These are phyloP conservation scores for Frieseomelitta varia DNA, from an alignment of 1,140 invertebrate species.

Conservation along the genomic window DNA sequence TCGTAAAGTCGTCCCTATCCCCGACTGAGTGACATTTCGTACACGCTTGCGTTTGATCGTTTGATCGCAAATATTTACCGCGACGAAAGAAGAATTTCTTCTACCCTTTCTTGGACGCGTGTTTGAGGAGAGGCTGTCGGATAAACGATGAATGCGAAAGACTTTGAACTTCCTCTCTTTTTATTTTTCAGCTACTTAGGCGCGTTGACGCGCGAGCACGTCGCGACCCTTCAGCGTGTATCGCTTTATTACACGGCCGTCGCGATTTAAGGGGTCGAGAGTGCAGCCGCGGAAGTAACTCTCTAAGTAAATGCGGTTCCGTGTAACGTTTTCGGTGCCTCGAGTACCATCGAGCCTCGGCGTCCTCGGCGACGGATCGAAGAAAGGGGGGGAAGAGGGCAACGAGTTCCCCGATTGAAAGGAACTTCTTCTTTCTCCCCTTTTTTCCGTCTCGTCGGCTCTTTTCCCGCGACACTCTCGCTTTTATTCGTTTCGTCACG, in stretches of 20 bases:
- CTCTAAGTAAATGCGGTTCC: constrained; percentile 25
- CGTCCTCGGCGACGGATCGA: neutral
- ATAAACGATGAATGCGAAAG: neutral
- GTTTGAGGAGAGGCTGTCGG: neutral
- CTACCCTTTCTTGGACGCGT: neutral
- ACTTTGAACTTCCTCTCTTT: neutral
- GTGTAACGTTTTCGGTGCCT: neutral
- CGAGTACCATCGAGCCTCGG: constrained; percentile 10
- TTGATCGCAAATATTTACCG: neutral
- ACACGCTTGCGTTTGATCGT: neutral
- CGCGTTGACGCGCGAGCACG: constrained; percentile 29
- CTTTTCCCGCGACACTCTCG: neutral
- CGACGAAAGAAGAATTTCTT: neutral
- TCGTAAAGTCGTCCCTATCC: too few relatives aligned
- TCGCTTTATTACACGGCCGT: constrained; percentile 7
- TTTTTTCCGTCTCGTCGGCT: neutral
- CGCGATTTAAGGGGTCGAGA: constrained; percentile 22
- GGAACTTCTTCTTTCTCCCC: neutral
- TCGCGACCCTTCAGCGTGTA: constrained; percentile 8
- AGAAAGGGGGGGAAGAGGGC: neutral
- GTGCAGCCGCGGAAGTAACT: neutral
- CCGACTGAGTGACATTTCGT: neutral
- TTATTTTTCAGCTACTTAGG: constrained; percentile 7
- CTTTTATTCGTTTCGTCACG: neutral
- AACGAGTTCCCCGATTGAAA: constrained; percentile 5